These are phyloP conservation scores for Oithona nana DNA, from an alignment of 2,888 invertebrate genomes.

Conservation along the genomic window DNA sequence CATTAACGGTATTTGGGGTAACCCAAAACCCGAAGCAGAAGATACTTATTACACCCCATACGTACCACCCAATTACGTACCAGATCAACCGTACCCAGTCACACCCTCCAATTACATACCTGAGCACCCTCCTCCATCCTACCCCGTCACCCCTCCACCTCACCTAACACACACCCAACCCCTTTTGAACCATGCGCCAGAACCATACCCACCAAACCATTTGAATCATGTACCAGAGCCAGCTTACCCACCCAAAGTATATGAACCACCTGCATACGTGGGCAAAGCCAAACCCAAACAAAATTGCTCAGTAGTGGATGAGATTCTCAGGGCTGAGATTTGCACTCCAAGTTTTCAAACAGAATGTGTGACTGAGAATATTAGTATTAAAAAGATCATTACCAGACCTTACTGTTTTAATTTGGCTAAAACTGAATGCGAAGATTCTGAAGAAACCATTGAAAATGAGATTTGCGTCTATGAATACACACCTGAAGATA, in stretches of 20 bases:
- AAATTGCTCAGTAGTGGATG: background rate
- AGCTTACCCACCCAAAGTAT: background rate
- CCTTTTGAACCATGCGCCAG: background rate
- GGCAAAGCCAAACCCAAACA: background rate
- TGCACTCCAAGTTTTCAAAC: background rate
- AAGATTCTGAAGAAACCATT: background rate
- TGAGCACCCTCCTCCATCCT: background rate
- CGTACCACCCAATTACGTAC: too few species aligned
- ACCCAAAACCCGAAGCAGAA: too few species aligned
- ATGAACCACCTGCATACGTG: too few species aligned
- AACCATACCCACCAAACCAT: background rate
- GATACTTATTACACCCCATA: too few species aligned
- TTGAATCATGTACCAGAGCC: background rate
- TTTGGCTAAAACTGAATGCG: background rate
- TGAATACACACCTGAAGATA: background rate
- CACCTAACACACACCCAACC: background rate
- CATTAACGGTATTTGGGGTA: too few species aligned
- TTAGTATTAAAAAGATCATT: background rate
- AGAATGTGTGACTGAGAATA: background rate
- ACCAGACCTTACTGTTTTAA: background rate
- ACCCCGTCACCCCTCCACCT: background rate
- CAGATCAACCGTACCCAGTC: too few species aligned
- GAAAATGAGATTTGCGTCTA: background rate
- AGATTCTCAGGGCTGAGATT: background rate
- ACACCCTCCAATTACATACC: background rate